Evolutionary conservation across 2,888 invertebrate species (phyloP).

Genomic region (Athripsodes cinereus): DNA sequence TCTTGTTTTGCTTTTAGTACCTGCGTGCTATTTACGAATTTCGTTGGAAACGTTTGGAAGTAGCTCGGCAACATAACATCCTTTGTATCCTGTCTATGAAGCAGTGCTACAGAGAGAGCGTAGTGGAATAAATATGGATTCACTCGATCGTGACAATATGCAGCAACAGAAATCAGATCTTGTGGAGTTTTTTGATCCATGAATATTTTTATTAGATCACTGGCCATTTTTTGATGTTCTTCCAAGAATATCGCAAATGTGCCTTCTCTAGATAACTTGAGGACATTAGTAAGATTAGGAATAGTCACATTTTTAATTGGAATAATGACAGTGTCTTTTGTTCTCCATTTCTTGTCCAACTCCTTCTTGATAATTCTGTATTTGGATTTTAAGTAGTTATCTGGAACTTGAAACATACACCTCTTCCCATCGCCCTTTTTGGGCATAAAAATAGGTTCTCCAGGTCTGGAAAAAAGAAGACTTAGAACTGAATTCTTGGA

Average conservation of each 20-base stretch:
- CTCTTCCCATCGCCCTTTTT: neutral
- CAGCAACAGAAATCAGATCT: constrained; percentile 61
- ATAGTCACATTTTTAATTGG: constrained; percentile 36
- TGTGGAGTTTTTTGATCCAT: neutral
- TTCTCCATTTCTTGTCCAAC: constrained; percentile 34
- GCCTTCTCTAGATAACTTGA: constrained; percentile 50
- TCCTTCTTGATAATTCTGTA: neutral
- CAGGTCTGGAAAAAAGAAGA: constrained; percentile 57
- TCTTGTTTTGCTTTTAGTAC: neutral
- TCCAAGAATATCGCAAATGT: neutral
- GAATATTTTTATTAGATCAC: neutral
- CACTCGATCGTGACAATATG: constrained; percentile 61
- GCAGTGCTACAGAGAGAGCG: constrained; percentile 63
- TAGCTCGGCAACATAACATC: neutral
- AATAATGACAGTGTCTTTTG: constrained; percentile 37
- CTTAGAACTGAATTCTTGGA: too few species aligned
- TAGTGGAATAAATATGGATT: constrained; percentile 74
- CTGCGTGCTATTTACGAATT: neutral
- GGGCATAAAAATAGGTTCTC: constrained; percentile 46
- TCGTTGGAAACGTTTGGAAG: neutral
- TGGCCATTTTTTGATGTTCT: neutral
- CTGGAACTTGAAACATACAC: neutral
- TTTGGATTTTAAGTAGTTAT: neutral
- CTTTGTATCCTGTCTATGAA: constrained; percentile 39
- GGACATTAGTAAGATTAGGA: constrained; percentile 33